Evolutionary conservation across 1,140 invertebrate genomes (phyloP).

Genomic region (Neodiprion virginianus): DNA sequence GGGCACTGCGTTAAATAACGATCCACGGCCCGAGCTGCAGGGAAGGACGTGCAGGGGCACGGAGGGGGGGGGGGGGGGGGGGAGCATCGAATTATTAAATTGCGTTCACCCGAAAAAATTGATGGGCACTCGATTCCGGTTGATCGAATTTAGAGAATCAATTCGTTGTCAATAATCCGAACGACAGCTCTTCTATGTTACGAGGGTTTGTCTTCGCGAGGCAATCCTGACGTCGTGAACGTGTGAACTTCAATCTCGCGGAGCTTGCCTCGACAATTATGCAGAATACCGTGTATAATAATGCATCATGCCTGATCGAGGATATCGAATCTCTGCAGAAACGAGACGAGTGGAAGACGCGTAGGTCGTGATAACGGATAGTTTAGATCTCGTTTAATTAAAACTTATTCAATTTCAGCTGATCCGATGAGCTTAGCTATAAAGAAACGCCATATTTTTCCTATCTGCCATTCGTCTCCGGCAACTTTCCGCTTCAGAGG

Average conservation of each 20-base stretch:
- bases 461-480: neutral
- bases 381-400: neutral
- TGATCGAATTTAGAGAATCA: neutral
- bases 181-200: neutral
- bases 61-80: neutral
- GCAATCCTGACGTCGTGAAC: no score
- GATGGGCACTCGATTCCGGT: neutral
- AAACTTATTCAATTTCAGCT: slow-evolving; percentile 3
- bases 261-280: neutral
- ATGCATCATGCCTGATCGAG: neutral
- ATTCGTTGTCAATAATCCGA: neutral
- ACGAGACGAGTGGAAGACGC: no score
- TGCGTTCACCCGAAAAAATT: neutral
- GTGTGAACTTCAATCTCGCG: no score
- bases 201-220: no score
- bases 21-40: no score
- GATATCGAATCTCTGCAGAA: no score
- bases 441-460: neutral
- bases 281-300: neutral
- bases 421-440: slow-evolving; percentile 1
- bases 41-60: no score
- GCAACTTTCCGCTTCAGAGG: no score
- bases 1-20: no score
- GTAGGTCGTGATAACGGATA: neutral
- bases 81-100: neutral